Base-by-base conservation (phyloP, 2,888 invertebrate species). In the Drosophila longiperda region DNA sequence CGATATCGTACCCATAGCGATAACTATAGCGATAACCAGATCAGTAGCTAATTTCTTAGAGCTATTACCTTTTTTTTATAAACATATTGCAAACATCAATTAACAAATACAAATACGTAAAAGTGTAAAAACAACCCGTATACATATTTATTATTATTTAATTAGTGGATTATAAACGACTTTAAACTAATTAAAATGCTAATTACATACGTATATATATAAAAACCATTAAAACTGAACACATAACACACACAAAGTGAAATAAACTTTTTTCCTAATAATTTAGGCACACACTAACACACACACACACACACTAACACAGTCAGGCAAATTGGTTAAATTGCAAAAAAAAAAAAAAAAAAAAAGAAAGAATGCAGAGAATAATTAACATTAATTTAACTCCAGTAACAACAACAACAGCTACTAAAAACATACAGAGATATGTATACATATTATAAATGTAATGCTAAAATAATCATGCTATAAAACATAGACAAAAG, bases 111-210 rank as follows among this genome's bases (percentile, higher is more conserved):
- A 58, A 73, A 74, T 66, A 53, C 64, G n/a, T 54, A 63, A 49
- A 29, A 55, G 33, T 67, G 64, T 76, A 77, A 66, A 75, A 64
- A 82, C n/a, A 53, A 58, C 59, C 50, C 54, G 52, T 73, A 79
- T 63, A 70, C 68, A 69, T 85, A 89, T 89, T 83, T 89, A 83
- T 83, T 89, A 87, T 83, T 89, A 83, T 83, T 89, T 84, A 87
- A 78, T 82, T 87, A 83, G 85, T 78, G 84, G 87, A 89, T 82
- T 66, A 69, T 72, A 54, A 70, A 65, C 73, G 66, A 82, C 69
- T 72, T 80, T 73, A 90, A 88, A 86, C 67, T 86, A 90, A 90
- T 83, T 70, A 74, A 65, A 69, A 88, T 69, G 75, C 83, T 88
- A 88, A 79, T 79, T 89, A 87, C 69, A 84, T 58, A 86, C 66